phyloP scores from a whole-genome alignment of 2,113 vertebrate genomes.

The Channa argus region DNA sequence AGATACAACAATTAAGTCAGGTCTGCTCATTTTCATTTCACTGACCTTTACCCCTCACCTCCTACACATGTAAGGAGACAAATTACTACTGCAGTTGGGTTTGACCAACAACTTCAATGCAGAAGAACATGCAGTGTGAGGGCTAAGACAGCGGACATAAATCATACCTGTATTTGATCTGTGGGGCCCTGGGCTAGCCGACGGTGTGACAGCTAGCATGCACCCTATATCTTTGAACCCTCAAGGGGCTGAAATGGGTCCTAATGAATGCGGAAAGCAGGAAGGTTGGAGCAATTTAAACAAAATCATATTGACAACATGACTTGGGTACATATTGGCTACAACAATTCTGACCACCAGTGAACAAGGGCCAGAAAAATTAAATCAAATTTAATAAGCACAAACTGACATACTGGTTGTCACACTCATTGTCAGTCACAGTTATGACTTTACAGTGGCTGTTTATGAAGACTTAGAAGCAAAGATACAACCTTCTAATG shows the following conservation, averaged over 20 bases:
- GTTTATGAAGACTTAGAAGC: neutral
- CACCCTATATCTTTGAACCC: slow-evolving; percentile 51
- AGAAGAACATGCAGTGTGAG: slow-evolving; percentile 77
- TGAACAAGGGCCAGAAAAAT: too few relatives aligned
- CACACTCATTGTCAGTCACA: neutral
- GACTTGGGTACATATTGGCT: neutral
- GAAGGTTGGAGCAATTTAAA: neutral
- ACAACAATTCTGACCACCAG: neutral
- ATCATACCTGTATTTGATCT: slow-evolving; percentile 96
- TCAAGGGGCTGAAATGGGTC: slow-evolving; percentile 50
- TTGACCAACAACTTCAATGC: slow-evolving; percentile 63
- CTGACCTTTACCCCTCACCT: slow-evolving; percentile 68
- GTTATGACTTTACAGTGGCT: neutral
- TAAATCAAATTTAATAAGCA: too few relatives aligned
- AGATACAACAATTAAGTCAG: slow-evolving; percentile 79
- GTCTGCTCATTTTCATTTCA: slow-evolving; percentile 81
- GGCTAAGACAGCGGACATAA: slow-evolving; percentile 89
- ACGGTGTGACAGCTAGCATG: slow-evolving; percentile 59
- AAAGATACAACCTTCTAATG: neutral
- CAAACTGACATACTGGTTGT: neutral
- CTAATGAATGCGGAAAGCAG: neutral
- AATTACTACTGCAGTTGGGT: slow-evolving; percentile 72
- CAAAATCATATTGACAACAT: neutral
- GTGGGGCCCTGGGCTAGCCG: slow-evolving; percentile 85
- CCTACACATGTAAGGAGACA: slow-evolving; percentile 77